Evolutionary conservation across 2,113 vertebrate genomes (phyloP), one percentile per base, ranked within the genome.

Genomic region (Nannobrachium achirus): DNA sequence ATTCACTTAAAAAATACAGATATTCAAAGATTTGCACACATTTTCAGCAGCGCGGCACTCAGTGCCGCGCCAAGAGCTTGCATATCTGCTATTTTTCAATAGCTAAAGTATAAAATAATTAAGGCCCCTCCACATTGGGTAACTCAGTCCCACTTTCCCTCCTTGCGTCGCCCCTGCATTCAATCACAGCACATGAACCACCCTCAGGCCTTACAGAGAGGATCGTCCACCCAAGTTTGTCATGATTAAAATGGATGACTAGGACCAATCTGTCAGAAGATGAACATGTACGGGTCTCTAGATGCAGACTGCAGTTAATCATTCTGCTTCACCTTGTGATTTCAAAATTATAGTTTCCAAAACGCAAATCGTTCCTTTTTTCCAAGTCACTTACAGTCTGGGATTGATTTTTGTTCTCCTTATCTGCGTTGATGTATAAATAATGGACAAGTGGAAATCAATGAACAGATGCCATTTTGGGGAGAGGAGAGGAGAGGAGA

Each of bases 151-250:
- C n/a, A n/a, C n/a, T n/a, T n/a, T n/a, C n/a, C n/a, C n/a, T n/a
- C n/a, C n/a, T n/a, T n/a, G n/a, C n/a, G n/a, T n/a, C n/a, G n/a
- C n/a, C n/a, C 8, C 15, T 51, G 1, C 45, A n/a, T n/a, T n/a
- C n/a, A n/a, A n/a, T 11, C 16, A 7, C 8, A 3, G 10, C 53
- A 45, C 57, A 56, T 38, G 51, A 14, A 76, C 73, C 25, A 78
- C 59, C 56, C 7, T 53, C 19, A 19, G 20, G 13, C 46, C 66
- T 57, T 50, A 14, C 59, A 38, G 4, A n/a, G n/a, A 68, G 55
- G 8, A 25, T 50, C 42, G 45, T 53, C 52, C 65, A n/a, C n/a
- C 63, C n/a, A n/a, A 59, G 52, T 10, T 72, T 41, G 40, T 44
- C 0, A 19, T 60, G 7, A 46, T 46, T 10, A 20, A 14, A 56